Conservation (phyloP, 2,113 vertebrate genomes). For the Sclerurus mexicanus region DNA sequence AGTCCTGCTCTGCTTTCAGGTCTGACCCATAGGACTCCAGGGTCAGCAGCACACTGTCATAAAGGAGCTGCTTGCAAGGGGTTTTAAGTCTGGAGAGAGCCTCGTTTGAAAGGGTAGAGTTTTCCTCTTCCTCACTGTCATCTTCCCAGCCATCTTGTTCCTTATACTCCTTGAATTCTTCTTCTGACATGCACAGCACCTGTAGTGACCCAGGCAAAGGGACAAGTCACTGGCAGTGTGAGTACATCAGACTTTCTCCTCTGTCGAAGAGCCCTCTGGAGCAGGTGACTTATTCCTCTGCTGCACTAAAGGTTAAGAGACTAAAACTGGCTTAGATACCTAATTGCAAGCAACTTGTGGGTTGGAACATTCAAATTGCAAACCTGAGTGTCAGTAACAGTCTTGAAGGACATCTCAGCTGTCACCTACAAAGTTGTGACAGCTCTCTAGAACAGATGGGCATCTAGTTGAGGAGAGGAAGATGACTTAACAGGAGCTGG, state of each 20-base stretch:
- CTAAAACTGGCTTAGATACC: not conserved
- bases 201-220: constrained; percentile 41
- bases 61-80: constrained; percentile 81
- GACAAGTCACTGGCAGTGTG: not conserved
- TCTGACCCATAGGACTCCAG: constrained; percentile 73
- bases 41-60: constrained; percentile 74
- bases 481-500: not conserved
- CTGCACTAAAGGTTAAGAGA: not conserved
- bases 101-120: constrained; percentile 72
- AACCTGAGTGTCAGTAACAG: not conserved
- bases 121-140: constrained; percentile 69
- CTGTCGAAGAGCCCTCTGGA: rapidly evolving
- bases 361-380: not conserved
- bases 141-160: constrained; percentile 84
- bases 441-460: not conserved
- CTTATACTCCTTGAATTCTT: constrained; percentile 84
- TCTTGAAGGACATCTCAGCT: not conserved
- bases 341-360: not conserved
- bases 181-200: constrained; percentile 87
- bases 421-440: not conserved
- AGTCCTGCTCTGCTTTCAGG: constrained; percentile 69
- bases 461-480: not conserved
- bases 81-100: constrained; percentile 74
- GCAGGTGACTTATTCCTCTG: not conserved
- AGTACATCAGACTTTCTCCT: not conserved